Evolutionary conservation across 2,113 vertebrate species (phyloP).

Genomic region (Scomber japonicus): DNA sequence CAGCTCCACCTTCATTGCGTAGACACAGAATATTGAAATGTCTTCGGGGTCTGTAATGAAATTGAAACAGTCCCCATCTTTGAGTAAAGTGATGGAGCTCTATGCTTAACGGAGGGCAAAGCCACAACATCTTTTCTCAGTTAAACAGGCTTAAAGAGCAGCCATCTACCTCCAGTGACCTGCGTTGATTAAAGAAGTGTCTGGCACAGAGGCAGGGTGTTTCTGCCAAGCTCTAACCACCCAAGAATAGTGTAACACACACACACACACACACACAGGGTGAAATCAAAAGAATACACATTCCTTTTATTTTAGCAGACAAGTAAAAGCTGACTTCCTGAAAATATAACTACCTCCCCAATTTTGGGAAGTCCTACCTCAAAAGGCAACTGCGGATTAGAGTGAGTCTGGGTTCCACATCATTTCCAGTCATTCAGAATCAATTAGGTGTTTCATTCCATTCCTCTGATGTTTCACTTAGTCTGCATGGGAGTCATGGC

Average conservation of each 20-base stretch:
- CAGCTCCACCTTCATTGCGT: constrained; percentile 35
- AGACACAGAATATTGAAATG: constrained; percentile 69
- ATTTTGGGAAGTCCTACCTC: constrained; percentile 40
- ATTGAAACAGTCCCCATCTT: constrained; percentile 53
- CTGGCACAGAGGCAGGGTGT: constrained; percentile 63
- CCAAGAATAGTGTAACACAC: constrained; percentile 36
- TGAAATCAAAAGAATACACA: background rate
- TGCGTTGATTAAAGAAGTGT: constrained; percentile 72
- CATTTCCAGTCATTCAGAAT: constrained; percentile 63
- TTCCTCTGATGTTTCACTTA: constrained; percentile 44
- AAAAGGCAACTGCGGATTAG: constrained; percentile 25
- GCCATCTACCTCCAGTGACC: constrained; percentile 65
- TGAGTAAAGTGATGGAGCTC: constrained; percentile 39
- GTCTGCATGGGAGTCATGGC: constrained; percentile 21
- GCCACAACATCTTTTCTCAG: constrained; percentile 72
- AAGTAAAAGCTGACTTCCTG: constrained; percentile 28
- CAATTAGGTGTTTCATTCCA: constrained; percentile 64
- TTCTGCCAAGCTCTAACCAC: constrained; percentile 74
- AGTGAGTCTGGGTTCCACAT: constrained; percentile 32
- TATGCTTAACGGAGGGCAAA: constrained; percentile 37
- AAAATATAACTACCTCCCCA: constrained; percentile 25
- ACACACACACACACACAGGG: background rate
- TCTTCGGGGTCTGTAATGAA: constrained; percentile 64
- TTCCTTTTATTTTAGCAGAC: background rate
- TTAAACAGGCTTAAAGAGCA: constrained; percentile 69